A percentile compares a stretch with the other conserved stretches of the same genome.
phyloP scores from a whole-genome alignment of 2,888 invertebrate genomes.

The Hypselothyrea guttata region DNA sequence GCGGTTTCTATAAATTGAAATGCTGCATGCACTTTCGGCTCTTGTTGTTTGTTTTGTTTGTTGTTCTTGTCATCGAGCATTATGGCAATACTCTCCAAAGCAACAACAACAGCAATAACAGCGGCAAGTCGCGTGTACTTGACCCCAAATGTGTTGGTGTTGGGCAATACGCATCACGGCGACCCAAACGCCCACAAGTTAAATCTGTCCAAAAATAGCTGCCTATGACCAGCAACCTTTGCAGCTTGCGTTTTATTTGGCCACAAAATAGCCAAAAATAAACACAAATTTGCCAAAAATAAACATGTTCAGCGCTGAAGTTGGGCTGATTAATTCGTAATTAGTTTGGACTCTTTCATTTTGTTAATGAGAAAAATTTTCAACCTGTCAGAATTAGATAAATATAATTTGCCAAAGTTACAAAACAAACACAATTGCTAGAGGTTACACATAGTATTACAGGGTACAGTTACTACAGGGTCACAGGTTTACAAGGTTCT shows the following conservation, averaged over 20 bases:
- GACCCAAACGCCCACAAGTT: not conserved
- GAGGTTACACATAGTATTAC: too few relatives aligned
- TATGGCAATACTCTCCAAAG: not conserved
- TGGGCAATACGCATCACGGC: conserved; percentile 14
- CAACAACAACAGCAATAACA: not conserved
- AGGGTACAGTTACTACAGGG: too few relatives aligned
- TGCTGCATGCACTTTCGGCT: conserved; percentile 14
- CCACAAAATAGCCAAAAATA: conserved; percentile 46
- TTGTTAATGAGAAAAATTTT: not conserved
- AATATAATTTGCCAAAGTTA: too few relatives aligned
- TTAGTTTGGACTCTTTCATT: too few relatives aligned
- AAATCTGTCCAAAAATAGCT: conserved; percentile 35
- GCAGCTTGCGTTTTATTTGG: conserved; percentile 39
- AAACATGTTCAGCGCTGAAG: not conserved
- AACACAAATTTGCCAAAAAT: conserved; percentile 22
- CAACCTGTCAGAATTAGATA: too few relatives aligned
- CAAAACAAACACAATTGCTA: too few relatives aligned
- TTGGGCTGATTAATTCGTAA: too few relatives aligned
- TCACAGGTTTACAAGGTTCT: too few relatives aligned
- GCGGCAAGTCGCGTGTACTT: conserved; percentile 39
- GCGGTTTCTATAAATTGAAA: conserved; percentile 8
- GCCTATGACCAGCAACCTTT: conserved; percentile 26
- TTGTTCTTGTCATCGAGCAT: conserved; percentile 7
- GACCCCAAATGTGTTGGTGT: conserved; percentile 43
- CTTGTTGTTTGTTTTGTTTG: not conserved